Evolutionary conservation across 2,113 vertebrate species (phyloP).

Genomic region (Peromyscus leucopus): DNA sequence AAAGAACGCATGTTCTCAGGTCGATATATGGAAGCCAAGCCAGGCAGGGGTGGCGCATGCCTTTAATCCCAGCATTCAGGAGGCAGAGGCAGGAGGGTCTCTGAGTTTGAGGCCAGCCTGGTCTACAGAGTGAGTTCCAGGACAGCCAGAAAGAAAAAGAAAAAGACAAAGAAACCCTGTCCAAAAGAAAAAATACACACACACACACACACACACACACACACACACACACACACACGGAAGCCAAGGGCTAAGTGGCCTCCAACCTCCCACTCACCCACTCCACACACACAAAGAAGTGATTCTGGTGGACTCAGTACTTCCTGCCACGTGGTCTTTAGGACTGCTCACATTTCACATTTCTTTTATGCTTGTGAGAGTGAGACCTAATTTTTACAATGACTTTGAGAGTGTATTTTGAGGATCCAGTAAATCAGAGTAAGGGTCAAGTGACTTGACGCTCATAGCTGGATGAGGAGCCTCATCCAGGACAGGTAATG

Average conservation of each 20-base stretch:
- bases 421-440: not conserved
- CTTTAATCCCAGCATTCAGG: too few relatives aligned
- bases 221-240: too few relatives aligned
- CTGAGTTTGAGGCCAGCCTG: too few relatives aligned
- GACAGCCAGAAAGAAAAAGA: too few relatives aligned
- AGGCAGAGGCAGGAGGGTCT: too few relatives aligned
- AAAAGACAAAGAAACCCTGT: too few relatives aligned
- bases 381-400: conserved; percentile 29
- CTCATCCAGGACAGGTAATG: not conserved
- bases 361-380: conserved; percentile 36
- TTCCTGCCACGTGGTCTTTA: not conserved
- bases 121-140: too few relatives aligned
- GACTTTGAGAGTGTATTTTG: not conserved
- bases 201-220: too few relatives aligned
- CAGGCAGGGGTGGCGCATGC: too few relatives aligned
- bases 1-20: not conserved
- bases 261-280: not conserved
- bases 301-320: not conserved
- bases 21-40: not conserved
- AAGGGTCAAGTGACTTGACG: not conserved
- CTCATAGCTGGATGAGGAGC: not conserved
- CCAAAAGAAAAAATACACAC: too few relatives aligned
- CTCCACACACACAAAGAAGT: not conserved
- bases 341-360: not conserved
- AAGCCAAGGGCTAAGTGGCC: not conserved